These are phyloP conservation scores for Apogon hyalosoma DNA, from an alignment of 2,797 vertebrate genomes.

Conservation along the genomic window DNA sequence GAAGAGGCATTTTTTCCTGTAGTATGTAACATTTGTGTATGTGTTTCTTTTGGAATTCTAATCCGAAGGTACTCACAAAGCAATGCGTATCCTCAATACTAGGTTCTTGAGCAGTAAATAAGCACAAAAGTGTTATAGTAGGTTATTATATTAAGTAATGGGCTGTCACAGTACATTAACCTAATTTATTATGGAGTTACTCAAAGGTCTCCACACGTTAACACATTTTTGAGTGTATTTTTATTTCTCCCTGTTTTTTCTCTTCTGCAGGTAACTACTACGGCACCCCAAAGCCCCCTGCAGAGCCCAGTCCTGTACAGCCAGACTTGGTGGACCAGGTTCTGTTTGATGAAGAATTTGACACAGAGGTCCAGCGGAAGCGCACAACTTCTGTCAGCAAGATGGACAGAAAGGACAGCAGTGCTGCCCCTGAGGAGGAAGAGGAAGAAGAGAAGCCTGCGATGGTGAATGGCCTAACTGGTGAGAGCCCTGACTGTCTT, in stretches of 20 bases:
- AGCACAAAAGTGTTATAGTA: background rate
- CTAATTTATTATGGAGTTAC: no score
- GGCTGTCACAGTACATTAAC: no score
- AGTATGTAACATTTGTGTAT: constrained; percentile 7
- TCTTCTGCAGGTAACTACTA: constrained; percentile 92
- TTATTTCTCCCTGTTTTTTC: background rate
- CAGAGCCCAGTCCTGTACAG: constrained; percentile 96
- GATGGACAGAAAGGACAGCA: constrained; percentile 97
- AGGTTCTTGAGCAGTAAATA: background rate
- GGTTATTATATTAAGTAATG: no score
- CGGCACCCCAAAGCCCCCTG: constrained; percentile 96
- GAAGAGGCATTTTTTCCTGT: constrained; percentile 7
- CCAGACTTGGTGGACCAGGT: constrained; percentile 97
- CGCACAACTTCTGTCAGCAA: constrained; percentile 98
- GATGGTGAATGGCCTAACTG: constrained; percentile 86
- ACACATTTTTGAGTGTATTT: background rate
- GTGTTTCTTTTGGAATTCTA: background rate
- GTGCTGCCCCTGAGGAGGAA: constrained; percentile 94
- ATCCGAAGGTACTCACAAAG: background rate
- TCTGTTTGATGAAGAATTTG: constrained; percentile 96
- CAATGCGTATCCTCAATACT: background rate
- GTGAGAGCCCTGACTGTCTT: constrained; percentile 75
- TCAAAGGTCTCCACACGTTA: background rate
- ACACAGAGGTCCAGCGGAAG: constrained; percentile 93
- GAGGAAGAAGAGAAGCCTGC: constrained; percentile 92